These are phyloP conservation scores for Theretra japonica DNA, from an alignment of 2,888 invertebrate genomes.

Conservation along the genomic window DNA sequence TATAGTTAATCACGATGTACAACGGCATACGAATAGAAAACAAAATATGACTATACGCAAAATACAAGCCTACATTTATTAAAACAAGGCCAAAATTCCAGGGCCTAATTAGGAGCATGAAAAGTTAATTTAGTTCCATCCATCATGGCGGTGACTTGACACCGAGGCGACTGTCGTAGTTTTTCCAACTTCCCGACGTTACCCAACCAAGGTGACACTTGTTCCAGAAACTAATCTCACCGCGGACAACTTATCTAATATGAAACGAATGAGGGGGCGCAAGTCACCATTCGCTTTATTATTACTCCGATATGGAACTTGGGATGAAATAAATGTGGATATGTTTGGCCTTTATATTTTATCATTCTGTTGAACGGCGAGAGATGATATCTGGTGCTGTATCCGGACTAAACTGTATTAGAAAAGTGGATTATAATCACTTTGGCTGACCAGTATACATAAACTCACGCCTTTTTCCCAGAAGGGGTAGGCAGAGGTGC, in stretches of 20 bases:
- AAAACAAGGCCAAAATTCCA: neutral
- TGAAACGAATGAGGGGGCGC: neutral
- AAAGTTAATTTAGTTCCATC: slow-evolving; percentile 8
- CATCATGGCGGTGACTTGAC: slow-evolving; percentile 1
- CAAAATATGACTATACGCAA: too few species aligned
- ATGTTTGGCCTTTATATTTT: too few species aligned
- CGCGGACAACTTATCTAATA: slow-evolving; percentile 10
- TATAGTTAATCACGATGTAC: too few species aligned
- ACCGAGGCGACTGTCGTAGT: slow-evolving; percentile 3
- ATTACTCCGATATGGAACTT: neutral
- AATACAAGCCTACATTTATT: neutral
- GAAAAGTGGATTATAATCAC: too few species aligned
- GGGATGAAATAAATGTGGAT: too few species aligned
- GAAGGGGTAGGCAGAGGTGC: too few species aligned
- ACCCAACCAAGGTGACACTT: neutral
- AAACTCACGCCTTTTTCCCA: too few species aligned
- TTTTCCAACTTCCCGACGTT: slow-evolving; percentile 1
- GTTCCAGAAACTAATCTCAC: slow-evolving; percentile 15
- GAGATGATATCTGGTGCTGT: too few species aligned
- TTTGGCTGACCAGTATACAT: too few species aligned
- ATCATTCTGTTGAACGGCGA: too few species aligned
- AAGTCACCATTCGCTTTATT: neutral
- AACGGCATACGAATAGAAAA: too few species aligned
- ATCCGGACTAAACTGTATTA: too few species aligned
- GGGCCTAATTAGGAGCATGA: neutral